Base-by-base conservation (phyloP, 1,140 invertebrate species). In the Contarinia nasturtii region DNA sequence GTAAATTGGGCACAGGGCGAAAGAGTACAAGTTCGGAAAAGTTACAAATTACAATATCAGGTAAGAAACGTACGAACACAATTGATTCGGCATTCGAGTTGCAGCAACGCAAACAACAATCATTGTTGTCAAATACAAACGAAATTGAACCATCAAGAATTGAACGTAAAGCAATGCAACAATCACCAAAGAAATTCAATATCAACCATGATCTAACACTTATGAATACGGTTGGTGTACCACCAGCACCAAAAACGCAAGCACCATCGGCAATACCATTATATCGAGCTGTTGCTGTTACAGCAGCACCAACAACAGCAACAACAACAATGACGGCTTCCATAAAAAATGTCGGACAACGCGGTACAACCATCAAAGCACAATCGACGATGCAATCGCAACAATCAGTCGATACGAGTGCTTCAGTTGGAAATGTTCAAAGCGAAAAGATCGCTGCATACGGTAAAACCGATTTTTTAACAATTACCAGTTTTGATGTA, bases 41-140 rank as follows among this genome's bases (percentile, higher is more conserved):
- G 18, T 5, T 61, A 20, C 55, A 61, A 51, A 61, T 61, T 48
- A 61, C 59, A 48, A 61, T 61, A 43, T 56, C 55, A 14, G 59
- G 59, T 45, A 59, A 61, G 52, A 61, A 61, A 55, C 51, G 58
- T 21, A 57, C 59, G 46, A 46, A 37, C 19, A 19, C 27, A 14
- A 14, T 14, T 15, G 27, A 37, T 38, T n/a, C 36, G 17, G 36
- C 12, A 38, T 38, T 12, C 3, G 17, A 38, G 36, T 14, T 38
- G 36, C 36, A n/a, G n/a, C n/a, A 38, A 38, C 17, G 17, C 36
- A 17, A n/a, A 38, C 12, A 38, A 38, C 36, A 38, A 5, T 14
- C 17, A 12, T n/a, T 34, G 7, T 14, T 8, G 33, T 14, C 33
- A 34, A n/a, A n/a, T n/a, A n/a, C 12, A 44, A 22, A 19, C 11